A percentile compares a stretch with the other conserved stretches of the same genome.
Conservation (phyloP, 2,113 vertebrate species). For the Calonectris borealis region DNA sequence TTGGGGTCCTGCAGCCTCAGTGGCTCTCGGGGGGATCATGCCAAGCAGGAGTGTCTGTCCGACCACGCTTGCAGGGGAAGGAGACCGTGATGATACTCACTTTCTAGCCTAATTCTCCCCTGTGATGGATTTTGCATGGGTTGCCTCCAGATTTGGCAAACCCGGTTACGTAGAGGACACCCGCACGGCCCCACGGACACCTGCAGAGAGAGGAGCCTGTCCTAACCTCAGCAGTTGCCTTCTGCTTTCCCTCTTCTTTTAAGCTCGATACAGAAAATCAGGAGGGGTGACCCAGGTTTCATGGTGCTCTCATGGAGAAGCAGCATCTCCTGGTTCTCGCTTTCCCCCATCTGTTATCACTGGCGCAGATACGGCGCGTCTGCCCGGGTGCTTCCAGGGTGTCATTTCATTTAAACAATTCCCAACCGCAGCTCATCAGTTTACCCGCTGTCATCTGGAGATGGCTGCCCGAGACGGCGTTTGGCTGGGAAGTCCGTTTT, state of each 20-base stretch:
- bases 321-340: neutral
- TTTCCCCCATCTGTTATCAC: neutral
- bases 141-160: neutral
- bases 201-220: neutral
- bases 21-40: neutral
- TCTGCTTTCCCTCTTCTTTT: neutral
- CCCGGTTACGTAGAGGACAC: neutral
- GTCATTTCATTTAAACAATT: neutral
- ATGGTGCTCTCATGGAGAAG: neutral
- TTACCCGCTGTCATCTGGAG: neutral
- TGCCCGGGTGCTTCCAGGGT: neutral
- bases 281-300: neutral
- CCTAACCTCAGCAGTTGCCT: neutral
- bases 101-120: neutral
- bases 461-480: neutral
- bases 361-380: neutral
- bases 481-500: neutral
- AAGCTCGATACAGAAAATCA: neutral
- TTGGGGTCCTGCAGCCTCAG: neutral
- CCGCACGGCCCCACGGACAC: rapidly evolving
- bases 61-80: neutral
- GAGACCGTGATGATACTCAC: rapidly evolving
- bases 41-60: neutral
- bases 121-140: neutral
- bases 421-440: neutral